Base-by-base conservation (phyloP, 2,888 invertebrate species). In the Eudasyphora cyanicolor region DNA sequence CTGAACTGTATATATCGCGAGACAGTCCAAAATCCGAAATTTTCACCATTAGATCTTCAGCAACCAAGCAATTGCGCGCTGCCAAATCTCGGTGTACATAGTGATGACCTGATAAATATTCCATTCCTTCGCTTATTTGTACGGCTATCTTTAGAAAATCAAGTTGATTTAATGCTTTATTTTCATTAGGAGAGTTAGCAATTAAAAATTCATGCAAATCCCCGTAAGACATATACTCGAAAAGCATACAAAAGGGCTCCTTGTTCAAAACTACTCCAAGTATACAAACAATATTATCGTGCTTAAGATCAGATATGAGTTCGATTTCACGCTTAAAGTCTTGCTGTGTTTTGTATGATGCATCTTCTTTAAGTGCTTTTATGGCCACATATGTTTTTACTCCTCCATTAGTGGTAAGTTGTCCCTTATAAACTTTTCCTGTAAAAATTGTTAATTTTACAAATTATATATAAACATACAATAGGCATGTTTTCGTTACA, bases 61-160 rank as follows among this genome's bases (percentile, higher is more conserved):
- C 98, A 0, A 99, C 98, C 67, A 99, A 93, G 91, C 99, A 98
- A 92, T 99, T 99, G 87, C 99, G 94, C 0, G 99, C 98, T 1
- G 99, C 98, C 87, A 99, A 93, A 91, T 99, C 99, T 88, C 98
- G 94, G 92, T 99, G 99, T 0, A 99, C 98, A 92, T 98, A 99
- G 92, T 98, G 98, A 92, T 98, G 98, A 8, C 95, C 95, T 0
- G 97, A 96, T 75, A 97, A 93, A 90, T 97, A 97, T 87, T 96
- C 96, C 97, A 97, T 97, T 51, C 97, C 96, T 91, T 93, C 93
- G 86, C 94, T 94, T 87, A 99, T 98, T 92, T 98, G 98, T 82
- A 96, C 94, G 21, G 98, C 96, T 87, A 99, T 97, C 90, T 97
- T 96, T 81, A 99, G 93, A 92, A 99, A 96, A 89, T 99, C 97